Evolutionary conservation across 1,140 invertebrate species (phyloP).

Genomic region (Heliothis virescens): DNA sequence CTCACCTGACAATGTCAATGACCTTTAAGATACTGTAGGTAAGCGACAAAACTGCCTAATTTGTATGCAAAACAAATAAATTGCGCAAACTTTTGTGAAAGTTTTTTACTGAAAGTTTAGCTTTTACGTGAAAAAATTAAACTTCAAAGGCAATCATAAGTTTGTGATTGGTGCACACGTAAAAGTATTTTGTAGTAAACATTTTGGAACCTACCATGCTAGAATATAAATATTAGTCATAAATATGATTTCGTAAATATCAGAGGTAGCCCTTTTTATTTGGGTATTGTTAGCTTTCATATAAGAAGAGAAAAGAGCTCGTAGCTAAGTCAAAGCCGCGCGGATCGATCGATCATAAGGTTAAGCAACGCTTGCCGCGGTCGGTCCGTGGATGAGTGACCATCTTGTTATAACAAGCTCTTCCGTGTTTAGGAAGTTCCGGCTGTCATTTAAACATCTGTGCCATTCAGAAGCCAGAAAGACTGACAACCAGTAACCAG

Average conservation of each 20-base stretch:
- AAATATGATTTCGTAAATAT: background rate
- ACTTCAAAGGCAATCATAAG: conserved; percentile 22
- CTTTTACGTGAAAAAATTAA: background rate
- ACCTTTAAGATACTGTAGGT: conserved; percentile 3
- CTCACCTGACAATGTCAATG: background rate
- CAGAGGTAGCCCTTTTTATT: background rate
- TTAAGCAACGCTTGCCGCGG: no score
- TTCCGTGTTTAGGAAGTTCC: no score
- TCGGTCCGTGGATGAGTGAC: no score
- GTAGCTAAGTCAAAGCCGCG: no score
- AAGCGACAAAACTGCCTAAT: conserved; percentile 27
- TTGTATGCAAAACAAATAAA: conserved; percentile 45
- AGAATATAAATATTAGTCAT: background rate
- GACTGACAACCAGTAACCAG: no score
- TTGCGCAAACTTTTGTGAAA: conserved; percentile 8
- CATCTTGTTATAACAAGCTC: background rate
- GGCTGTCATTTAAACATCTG: no score
- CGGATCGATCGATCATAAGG: no score
- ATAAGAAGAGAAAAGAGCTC: no score
- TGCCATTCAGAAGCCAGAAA: no score
- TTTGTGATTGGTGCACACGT: conserved; percentile 9
- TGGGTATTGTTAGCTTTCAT: conserved; percentile 9
- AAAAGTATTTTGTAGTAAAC: background rate
- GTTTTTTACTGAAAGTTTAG: conserved; percentile 4
- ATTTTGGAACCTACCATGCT: background rate